These are phyloP conservation scores for Odiellus spinosus DNA, from an alignment of 2,888 invertebrate species.

Conservation along the genomic window DNA sequence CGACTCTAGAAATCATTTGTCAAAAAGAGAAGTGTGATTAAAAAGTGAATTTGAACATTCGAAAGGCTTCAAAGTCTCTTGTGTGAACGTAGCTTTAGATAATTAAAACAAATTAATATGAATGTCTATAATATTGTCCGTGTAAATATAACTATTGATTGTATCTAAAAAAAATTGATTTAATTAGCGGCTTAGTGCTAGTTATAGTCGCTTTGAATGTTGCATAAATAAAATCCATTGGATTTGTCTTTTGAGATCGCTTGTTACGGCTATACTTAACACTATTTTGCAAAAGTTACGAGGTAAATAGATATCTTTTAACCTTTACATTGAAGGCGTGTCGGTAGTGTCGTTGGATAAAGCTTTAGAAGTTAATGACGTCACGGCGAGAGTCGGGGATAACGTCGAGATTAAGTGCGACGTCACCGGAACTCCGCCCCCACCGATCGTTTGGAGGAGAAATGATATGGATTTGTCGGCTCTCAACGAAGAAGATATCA, in stretches of 20 bases:
- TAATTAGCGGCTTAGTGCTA: no score
- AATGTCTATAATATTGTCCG: no score
- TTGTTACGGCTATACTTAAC: background rate
- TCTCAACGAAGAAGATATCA: slow-evolving; percentile 39
- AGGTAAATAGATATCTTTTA: background rate
- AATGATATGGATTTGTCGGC: slow-evolving; percentile 46
- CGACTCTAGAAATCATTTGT: no score
- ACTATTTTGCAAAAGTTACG: background rate
- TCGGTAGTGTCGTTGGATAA: slow-evolving; percentile 54
- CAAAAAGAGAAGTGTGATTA: no score
- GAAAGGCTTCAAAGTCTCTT: no score
- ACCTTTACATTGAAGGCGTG: slow-evolving; percentile 37
- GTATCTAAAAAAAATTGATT: no score
- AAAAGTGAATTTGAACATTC: no score
- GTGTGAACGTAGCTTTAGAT: no score
- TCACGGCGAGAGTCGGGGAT: slow-evolving; percentile 53
- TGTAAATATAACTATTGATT: no score
- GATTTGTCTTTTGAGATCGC: background rate
- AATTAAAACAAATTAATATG: no score
- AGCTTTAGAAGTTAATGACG: slow-evolving; percentile 49
- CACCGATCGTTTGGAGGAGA: slow-evolving; percentile 53
- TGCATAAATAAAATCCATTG: no score
- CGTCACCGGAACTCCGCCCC: slow-evolving; percentile 47
- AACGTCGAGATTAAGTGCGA: slow-evolving; percentile 63
- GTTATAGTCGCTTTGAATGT: no score